Evolutionary conservation across 2,888 invertebrate species (phyloP).

Genomic region (Seladonia tumulorum): DNA sequence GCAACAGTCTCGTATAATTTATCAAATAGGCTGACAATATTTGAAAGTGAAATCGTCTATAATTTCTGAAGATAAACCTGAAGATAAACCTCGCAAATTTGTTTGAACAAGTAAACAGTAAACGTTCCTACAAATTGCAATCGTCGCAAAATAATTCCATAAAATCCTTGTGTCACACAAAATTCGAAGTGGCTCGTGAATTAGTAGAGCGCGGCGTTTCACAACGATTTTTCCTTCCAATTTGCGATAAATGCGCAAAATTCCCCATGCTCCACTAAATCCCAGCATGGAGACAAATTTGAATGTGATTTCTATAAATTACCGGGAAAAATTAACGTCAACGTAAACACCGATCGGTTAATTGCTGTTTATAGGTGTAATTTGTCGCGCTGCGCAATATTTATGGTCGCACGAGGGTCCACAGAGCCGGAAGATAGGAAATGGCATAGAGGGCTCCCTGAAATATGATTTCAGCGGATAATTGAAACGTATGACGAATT

Average conservation of each 20-base stretch:
- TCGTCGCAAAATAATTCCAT: too few species aligned
- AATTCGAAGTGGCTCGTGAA: too few species aligned
- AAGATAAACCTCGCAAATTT: too few species aligned
- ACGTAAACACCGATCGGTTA: not conserved
- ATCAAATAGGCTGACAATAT: too few species aligned
- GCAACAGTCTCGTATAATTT: too few species aligned
- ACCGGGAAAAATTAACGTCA: not conserved
- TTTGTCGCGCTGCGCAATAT: not conserved
- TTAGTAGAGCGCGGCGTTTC: too few species aligned
- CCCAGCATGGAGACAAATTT: not conserved
- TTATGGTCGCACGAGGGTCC: not conserved
- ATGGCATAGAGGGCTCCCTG: not conserved
- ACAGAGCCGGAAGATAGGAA: not conserved
- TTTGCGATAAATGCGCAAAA: not conserved
- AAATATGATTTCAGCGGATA: not conserved
- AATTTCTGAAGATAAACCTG: too few species aligned
- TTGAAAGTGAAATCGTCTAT: too few species aligned
- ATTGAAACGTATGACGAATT: slow-evolving; percentile 1
- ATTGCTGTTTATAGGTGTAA: not conserved
- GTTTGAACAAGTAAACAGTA: too few species aligned
- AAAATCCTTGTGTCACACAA: too few species aligned
- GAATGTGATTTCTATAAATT: not conserved
- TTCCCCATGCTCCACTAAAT: not conserved
- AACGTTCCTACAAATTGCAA: too few species aligned
- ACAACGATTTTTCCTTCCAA: too few species aligned